Base-by-base conservation (phyloP, 2,888 invertebrate species). In the Volucella zonaria region DNA sequence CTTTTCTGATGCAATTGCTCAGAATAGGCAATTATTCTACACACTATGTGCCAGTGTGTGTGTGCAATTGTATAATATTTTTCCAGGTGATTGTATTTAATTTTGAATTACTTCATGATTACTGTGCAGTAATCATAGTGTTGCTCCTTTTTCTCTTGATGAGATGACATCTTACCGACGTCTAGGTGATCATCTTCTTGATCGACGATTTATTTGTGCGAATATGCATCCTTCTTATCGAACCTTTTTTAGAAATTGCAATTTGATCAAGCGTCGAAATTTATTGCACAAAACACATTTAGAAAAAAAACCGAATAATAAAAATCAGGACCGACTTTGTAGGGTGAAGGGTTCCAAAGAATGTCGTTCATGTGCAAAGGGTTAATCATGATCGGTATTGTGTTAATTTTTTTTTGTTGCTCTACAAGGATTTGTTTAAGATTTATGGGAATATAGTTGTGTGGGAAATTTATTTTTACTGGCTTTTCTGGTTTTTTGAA, bases 11-110 rank as follows among this genome's bases (percentile, higher is more conserved):
- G 85, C 85, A 85, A 85, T 85, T 80, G 76, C 56, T 45, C 70
- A 61, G 73, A 31, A 31, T 31, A 56, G 52, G 73, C 62, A 42
- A 52, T 40, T 12, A 23, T 6, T 45, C 8, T n/a, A 1, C 47
- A 11, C 12, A 43, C 31, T 31, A 4, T 31, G 31, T 66, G 23
- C n/a, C 8, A 23, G n/a, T n/a, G n/a, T 56, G 12, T 45, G 45
- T 45, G 49, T 67, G 18, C 42, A 45, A 59, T 58, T 61, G 71
- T 54, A 31, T 31, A 31, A 31, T 31, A 43, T 47, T 59, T 47
- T 73, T 80, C 85, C 85, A 85, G 85, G 81, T 85, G 85, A 85
- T 68, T 62, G 67, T 85, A 85, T 85, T 85, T 81, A 47, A 73
- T 85, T 85, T 85, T 76, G 68, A 85, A 78, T 82, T 79, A 82